phyloP scores from a whole-genome alignment of 2,888 invertebrate genomes.

The Orgyia antiqua region DNA sequence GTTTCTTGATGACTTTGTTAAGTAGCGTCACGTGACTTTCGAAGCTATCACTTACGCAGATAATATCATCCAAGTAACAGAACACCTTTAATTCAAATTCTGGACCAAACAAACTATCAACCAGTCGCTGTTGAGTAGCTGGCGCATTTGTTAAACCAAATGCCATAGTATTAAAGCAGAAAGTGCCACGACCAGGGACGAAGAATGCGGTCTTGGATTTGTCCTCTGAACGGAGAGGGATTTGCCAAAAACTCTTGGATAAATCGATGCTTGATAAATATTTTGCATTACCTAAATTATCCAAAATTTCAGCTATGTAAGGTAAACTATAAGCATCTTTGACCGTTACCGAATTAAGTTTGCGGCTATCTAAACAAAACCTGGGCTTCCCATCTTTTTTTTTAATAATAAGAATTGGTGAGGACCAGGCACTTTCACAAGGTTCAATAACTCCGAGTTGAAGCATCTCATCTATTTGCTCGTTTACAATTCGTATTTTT shows the following conservation, averaged over 20 bases:
- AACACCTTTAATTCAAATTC: too few relatives aligned
- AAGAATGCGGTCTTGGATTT: conserved; percentile 8
- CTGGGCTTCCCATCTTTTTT: conserved; percentile 16
- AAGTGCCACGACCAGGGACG: conserved; percentile 5
- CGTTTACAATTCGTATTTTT: conserved; percentile 13
- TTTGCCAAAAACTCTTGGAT: conserved; percentile 8
- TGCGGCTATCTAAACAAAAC: conserved; percentile 21
- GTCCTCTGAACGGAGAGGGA: background rate
- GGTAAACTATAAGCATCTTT: conserved; percentile 15
- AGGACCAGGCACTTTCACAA: conserved; percentile 22
- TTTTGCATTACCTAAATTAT: conserved; percentile 15
- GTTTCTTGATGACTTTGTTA: background rate
- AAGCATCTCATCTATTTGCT: conserved; percentile 25
- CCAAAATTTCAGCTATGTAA: conserved; percentile 16
- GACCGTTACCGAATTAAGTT: conserved; percentile 12
- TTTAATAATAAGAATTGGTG: conserved; percentile 7
- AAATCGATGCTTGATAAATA: conserved; percentile 18
- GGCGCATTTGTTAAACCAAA: conserved; percentile 8
- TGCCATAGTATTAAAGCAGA: conserved; percentile 4
- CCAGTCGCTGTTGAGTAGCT: conserved; percentile 8
- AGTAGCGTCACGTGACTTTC: background rate
- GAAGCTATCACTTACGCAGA: background rate
- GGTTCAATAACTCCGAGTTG: conserved; percentile 15
- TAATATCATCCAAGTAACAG: conserved; percentile 1
- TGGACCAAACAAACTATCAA: conserved; percentile 5